Percentiles rank a stretch among this genome's conserved stretches.
Conservation (phyloP, 1,140 invertebrate species). For the Drosophila kohkoa region DNA sequence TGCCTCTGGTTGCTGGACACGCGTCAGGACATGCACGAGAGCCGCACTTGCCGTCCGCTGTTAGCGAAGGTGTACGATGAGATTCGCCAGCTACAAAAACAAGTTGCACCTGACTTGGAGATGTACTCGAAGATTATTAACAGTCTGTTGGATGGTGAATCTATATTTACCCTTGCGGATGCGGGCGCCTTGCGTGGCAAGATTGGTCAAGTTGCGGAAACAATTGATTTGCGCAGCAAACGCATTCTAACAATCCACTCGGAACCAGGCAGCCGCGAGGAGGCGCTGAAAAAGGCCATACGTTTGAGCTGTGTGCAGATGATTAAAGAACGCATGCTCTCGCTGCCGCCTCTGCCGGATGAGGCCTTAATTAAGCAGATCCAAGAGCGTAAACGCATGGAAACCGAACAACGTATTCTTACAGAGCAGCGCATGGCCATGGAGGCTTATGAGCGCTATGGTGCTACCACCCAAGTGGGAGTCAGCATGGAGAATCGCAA, state of each 20-base stretch:
- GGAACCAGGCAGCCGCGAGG: constrained; percentile 87
- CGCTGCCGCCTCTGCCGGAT: constrained; percentile 89
- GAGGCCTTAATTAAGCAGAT: constrained; percentile 89
- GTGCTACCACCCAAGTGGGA: constrained; percentile 10
- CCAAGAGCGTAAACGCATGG: constrained; percentile 86
- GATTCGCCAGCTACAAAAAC: constrained; percentile 90
- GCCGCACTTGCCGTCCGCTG: constrained; percentile 91
- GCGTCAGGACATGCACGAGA: constrained; percentile 92
- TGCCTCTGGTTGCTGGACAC: constrained; percentile 93
- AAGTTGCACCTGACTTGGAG: constrained; percentile 91
- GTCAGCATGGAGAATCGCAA: constrained; percentile 45
- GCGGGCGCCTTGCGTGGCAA: constrained; percentile 92
- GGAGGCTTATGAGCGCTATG: constrained; percentile 85
- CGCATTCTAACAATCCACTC: constrained; percentile 90
- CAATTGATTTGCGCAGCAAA: constrained; percentile 93
- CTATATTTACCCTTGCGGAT: constrained; percentile 92
- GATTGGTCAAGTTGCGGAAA: constrained; percentile 94
- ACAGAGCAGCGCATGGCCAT: constrained; percentile 86
- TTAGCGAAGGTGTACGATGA: constrained; percentile 94
- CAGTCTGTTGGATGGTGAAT: constrained; percentile 92
- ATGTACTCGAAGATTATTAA: constrained; percentile 94
- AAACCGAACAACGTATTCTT: constrained; percentile 86
- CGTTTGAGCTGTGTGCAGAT: constrained; percentile 87
- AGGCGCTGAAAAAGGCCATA: constrained; percentile 87
- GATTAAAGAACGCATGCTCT: constrained; percentile 90